Evolutionary conservation across 2,797 vertebrate species (phyloP).

Genomic region (Calcarius lapponicus): DNA sequence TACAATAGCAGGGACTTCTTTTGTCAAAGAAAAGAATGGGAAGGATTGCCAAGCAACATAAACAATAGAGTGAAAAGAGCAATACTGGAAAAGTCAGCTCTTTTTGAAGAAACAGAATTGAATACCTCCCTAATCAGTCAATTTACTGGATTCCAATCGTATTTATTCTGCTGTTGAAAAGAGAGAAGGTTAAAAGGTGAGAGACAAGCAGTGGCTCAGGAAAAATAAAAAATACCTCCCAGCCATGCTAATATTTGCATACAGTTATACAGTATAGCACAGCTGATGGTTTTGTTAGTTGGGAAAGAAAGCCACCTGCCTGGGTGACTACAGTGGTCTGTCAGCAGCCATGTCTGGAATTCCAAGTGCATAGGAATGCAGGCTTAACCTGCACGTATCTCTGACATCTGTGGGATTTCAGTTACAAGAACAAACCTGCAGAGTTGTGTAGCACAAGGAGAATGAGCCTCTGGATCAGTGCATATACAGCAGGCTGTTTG

Average conservation of each 20-base stretch:
- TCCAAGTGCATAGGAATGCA: fast-evolving
- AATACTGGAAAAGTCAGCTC: neutral
- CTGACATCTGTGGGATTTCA: neutral
- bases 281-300: neutral
- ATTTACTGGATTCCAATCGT: neutral
- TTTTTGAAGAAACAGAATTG: slow-evolving; percentile 8
- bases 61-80: slow-evolving; percentile 14
- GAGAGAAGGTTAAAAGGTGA: neutral
- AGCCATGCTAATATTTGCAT: neutral
- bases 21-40: slow-evolving; percentile 6
- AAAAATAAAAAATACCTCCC: neutral
- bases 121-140: neutral
- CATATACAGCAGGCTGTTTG: neutral
- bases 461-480: neutral
- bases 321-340: neutral
- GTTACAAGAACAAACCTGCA: neutral
- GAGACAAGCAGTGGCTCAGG: neutral
- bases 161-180: neutral
- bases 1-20: neutral
- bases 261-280: neutral
- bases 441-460: neutral
- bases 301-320: neutral
- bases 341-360: fast-evolving
- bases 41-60: neutral
- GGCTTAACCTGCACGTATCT: neutral